Conservation (phyloP, 1,140 invertebrate species). For the Pseudachorutes palmiensis region DNA sequence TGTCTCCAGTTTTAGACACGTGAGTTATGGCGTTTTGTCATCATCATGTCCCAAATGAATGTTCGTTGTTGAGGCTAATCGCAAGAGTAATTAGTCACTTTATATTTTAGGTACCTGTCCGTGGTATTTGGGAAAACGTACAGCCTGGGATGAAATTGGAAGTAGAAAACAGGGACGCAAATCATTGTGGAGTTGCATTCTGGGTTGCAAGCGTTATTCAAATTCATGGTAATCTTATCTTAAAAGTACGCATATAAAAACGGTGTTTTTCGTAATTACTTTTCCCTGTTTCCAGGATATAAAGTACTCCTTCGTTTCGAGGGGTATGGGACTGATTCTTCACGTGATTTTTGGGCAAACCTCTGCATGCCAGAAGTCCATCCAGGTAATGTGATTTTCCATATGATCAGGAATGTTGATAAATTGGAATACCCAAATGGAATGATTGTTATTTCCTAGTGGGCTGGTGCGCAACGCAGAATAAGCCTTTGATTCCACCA, state of each 20-base stretch:
- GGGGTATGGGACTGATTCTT: conserved; percentile 77
- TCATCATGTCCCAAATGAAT: too few species aligned
- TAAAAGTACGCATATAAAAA: not conserved
- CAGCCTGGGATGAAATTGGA: conserved; percentile 92
- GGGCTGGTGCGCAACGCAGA: conserved; percentile 91
- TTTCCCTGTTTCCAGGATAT: conserved; percentile 54
- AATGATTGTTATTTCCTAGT: conserved; percentile 46
- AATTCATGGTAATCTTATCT: conserved; percentile 54
- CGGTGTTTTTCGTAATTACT: conserved; percentile 21
- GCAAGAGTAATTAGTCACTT: too few species aligned
- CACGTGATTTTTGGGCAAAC: conserved; percentile 93
- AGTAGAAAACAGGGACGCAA: conserved; percentile 82
- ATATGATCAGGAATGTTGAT: not conserved
- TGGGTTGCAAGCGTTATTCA: conserved; percentile 90
- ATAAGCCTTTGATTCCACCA: conserved; percentile 88
- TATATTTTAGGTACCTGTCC: conserved; percentile 64
- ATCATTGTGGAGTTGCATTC: conserved; percentile 64
- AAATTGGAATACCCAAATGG: not conserved
- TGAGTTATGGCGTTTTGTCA: conserved; percentile 43
- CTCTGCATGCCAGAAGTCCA: conserved; percentile 86
- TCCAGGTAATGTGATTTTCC: conserved; percentile 45
- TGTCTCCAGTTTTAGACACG: conserved; percentile 81
- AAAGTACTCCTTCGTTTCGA: conserved; percentile 88
- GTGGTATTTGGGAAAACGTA: conserved; percentile 87
- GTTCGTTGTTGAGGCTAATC: too few species aligned